A percentile compares a stretch with the other conserved stretches of the same genome.
These are phyloP conservation scores for Leucoptera coffeella DNA, from an alignment of 2,888 invertebrate genomes.

Conservation along the genomic window DNA sequence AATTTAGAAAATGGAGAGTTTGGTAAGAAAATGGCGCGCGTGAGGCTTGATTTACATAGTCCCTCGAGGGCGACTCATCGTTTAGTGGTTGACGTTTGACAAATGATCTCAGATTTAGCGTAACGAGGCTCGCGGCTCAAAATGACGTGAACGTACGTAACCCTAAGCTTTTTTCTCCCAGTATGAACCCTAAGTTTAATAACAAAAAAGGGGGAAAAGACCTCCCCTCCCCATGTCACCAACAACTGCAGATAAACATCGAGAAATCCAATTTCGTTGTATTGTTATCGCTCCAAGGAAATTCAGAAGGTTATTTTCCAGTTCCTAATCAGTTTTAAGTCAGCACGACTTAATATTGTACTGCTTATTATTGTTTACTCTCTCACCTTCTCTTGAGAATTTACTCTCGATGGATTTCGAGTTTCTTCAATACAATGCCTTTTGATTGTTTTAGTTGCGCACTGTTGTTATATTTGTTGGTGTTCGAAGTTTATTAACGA, in stretches of 20 bases:
- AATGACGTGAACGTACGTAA: conserved; percentile 10
- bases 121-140: conserved; percentile 17
- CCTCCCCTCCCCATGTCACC: too few species aligned
- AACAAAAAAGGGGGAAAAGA: conserved; percentile 3
- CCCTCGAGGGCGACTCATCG: conserved; percentile 1
- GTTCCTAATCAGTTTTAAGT: conserved; percentile 14
- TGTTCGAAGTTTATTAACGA: too few species aligned
- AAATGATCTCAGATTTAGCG: conserved; percentile 15
- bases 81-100: conserved; percentile 12
- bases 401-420: too few species aligned
- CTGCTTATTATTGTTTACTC: too few species aligned
- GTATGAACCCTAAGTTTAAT: conserved; percentile 2
- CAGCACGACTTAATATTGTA: too few species aligned
- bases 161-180: conserved; percentile 3
- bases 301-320: conserved; percentile 29
- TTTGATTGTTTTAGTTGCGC: too few species aligned
- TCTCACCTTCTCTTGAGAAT: too few species aligned
- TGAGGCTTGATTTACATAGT: conserved; percentile 2
- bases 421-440: too few species aligned
- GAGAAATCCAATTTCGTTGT: conserved; percentile 50
- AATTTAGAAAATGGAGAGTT: too few species aligned
- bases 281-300: conserved; percentile 40
- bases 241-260: conserved; percentile 40
- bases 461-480: too few species aligned
- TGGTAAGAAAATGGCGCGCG: too few species aligned